Base-by-base conservation (phyloP, 2,888 invertebrate genomes). In the Nipponacmea schrenckii region DNA sequence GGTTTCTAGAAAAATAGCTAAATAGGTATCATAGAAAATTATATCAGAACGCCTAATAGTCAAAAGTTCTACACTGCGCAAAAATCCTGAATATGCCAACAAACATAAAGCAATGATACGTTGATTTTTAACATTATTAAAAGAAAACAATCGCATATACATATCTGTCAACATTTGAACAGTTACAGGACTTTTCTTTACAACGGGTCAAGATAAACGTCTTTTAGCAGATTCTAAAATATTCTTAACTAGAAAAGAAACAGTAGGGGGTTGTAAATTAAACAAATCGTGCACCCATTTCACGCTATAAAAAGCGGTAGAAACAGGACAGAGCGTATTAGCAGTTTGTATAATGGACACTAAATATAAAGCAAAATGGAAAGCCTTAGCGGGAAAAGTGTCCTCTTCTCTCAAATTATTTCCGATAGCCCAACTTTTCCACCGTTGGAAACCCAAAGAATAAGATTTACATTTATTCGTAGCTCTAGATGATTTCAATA, bases 241-340 rank as follows among this genome's bases (percentile, higher is more conserved):
- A 69, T 74, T 74, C 14, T 15, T 56, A 24, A 71, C 70, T 64
- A 71, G 67, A 39, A 62, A 67, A 26, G 69, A 69, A 39, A 74
- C 69, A 17, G 74, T 73, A 14, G 70, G 71, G 48, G 74, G 74
- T 5, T 64, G 44, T 39, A 67, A 67, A 68, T 69, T 69, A 63
- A 69, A 66, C 3, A 72, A 24, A 64, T 74, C 69, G 71, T 76
- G 74, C 26, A 69, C 66, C 73, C 72, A 77, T 67, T 77, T 73
- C 48, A 76, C 46, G 24, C 70, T 71, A 69, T 78, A 78, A 74
- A 75, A 77, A 14, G 75, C 75, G 62, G 68, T 68, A 20, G 72
- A 71, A 17, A 75, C 39, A 46, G 74, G 73, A 76, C 72, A 65
- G 7, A 69, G 64, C 56, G 73, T 71, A 67, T 63, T 75, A n/a